These are phyloP conservation scores for Pemphredon lugubris DNA, from an alignment of 2,888 invertebrate genomes.

Conservation along the genomic window DNA sequence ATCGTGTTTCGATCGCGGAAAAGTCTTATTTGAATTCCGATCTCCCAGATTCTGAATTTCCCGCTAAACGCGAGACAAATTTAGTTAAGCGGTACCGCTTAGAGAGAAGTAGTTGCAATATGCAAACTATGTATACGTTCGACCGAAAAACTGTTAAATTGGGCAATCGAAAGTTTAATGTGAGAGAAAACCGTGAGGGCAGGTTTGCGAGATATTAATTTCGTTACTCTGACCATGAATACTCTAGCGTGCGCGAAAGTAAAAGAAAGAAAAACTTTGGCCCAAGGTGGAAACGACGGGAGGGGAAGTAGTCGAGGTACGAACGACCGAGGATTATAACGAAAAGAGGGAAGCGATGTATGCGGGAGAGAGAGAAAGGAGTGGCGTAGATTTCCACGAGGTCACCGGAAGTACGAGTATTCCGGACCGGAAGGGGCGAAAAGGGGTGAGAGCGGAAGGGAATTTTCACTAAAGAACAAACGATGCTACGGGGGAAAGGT, in stretches of 20 bases:
- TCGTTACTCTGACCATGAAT: not conserved
- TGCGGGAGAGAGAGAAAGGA: constrained; percentile 4
- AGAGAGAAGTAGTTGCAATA: too few species aligned
- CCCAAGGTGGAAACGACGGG: not conserved
- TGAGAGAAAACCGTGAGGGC: too few species aligned
- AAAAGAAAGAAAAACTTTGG: constrained; percentile 3
- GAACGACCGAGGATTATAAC: constrained; percentile 14
- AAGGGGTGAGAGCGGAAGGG: constrained; percentile 37
- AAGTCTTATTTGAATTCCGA: too few species aligned
- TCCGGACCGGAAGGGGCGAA: constrained; percentile 45
- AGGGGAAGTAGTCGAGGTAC: not conserved
- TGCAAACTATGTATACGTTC: too few species aligned
- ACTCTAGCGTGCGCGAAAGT: not conserved
- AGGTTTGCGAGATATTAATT: too few species aligned
- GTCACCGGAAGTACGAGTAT: constrained; percentile 54
- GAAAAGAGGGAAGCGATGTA: not conserved
- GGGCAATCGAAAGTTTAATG: too few species aligned
- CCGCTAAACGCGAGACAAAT: too few species aligned
- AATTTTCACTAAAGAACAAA: constrained; percentile 40
- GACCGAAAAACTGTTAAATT: too few species aligned
- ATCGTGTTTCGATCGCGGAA: too few species aligned
- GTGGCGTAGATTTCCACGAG: constrained; percentile 16
- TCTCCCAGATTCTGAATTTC: too few species aligned
- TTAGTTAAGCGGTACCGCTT: too few species aligned
- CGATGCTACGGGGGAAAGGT: not conserved